A percentile compares a stretch with the other conserved stretches of the same genome.
These are phyloP conservation scores for Drosophila pseudotalamancana DNA, from an alignment of 2,888 invertebrate genomes.

Conservation along the genomic window DNA sequence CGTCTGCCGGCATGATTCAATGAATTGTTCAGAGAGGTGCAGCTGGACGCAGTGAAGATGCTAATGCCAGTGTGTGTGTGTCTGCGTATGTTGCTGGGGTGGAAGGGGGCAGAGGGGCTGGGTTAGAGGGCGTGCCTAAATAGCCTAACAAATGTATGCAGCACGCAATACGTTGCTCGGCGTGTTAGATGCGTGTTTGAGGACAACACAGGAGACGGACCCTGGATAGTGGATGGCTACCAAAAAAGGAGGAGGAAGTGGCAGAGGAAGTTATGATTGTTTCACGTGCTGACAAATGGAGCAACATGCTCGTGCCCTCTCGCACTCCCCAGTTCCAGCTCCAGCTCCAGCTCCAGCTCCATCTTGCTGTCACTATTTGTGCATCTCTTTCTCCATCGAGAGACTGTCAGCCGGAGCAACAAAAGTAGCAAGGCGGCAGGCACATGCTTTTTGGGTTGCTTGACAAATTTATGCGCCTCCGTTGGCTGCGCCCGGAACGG, in stretches of 20 bases:
- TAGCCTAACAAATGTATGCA: slow-evolving; percentile 76
- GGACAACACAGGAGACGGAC: not conserved
- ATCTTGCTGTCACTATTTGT: not conserved
- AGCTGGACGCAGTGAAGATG: slow-evolving; percentile 19
- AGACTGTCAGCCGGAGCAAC: slow-evolving; percentile 21
- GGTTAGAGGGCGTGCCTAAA: slow-evolving; percentile 50
- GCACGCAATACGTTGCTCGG: slow-evolving; percentile 63
- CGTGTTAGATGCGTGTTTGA: slow-evolving; percentile 55
- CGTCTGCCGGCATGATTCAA: slow-evolving; percentile 64
- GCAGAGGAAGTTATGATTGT: slow-evolving; percentile 75
- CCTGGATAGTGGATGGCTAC: slow-evolving; percentile 7
- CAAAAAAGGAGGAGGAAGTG: slow-evolving; percentile 39
- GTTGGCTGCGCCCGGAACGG: slow-evolving; percentile 36
- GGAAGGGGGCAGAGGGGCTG: not conserved
- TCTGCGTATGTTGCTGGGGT: not conserved
- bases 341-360: not conserved
- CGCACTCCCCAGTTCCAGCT: not conserved
- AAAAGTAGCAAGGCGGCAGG: slow-evolving; percentile 51
- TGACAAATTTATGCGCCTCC: slow-evolving; percentile 59
- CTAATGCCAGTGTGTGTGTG: not conserved
- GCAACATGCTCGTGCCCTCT: slow-evolving; percentile 56
- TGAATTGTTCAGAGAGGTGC: slow-evolving; percentile 71
- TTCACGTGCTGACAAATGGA: slow-evolving; percentile 78
- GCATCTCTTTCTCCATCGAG: too few relatives aligned
- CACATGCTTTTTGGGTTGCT: slow-evolving; percentile 62